Percentiles rank a stretch among this genome's conserved stretches.
Conservation (phyloP, 2,888 invertebrate species). For the Aphidoletes aphidimyza region DNA sequence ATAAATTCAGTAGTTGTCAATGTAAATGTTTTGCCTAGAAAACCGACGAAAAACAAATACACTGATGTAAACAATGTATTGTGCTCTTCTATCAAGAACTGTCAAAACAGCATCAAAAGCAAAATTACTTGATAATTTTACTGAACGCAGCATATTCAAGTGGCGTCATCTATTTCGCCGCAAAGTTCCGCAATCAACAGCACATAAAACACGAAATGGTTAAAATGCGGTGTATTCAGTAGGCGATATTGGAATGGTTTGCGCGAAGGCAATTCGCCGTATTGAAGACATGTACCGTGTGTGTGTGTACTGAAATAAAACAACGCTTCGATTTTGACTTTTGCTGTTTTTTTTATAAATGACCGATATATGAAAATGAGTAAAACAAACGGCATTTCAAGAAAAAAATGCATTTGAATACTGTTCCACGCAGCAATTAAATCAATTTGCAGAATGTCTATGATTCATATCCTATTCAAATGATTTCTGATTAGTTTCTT, state of each 20-base stretch:
- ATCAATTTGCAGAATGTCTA: too few relatives aligned
- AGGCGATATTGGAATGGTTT: not conserved
- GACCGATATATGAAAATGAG: too few relatives aligned
- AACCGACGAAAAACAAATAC: not conserved
- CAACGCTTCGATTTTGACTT: too few relatives aligned
- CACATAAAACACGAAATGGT: not conserved
- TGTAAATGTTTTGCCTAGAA: not conserved
- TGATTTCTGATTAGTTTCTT: not conserved
- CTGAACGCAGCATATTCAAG: not conserved
- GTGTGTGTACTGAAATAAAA: too few relatives aligned
- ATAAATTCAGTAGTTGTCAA: too few relatives aligned
- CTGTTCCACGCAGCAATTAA: too few relatives aligned
- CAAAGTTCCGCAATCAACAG: not conserved
- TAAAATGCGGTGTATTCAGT: not conserved
- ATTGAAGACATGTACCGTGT: too few relatives aligned
- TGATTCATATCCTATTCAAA: too few relatives aligned
- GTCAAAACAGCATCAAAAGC: constrained; percentile 26
- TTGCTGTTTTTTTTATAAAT: too few relatives aligned
- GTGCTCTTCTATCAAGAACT: not conserved
- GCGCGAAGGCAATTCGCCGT: too few relatives aligned
- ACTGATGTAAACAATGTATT: constrained; percentile 6
- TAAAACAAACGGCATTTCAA: too few relatives aligned
- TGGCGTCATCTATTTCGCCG: constrained; percentile 40
- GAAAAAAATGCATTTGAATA: too few relatives aligned
- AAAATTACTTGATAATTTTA: not conserved